These are phyloP conservation scores for Ormyrus thymus DNA, from an alignment of 2,888 invertebrate genomes.

Conservation along the genomic window DNA sequence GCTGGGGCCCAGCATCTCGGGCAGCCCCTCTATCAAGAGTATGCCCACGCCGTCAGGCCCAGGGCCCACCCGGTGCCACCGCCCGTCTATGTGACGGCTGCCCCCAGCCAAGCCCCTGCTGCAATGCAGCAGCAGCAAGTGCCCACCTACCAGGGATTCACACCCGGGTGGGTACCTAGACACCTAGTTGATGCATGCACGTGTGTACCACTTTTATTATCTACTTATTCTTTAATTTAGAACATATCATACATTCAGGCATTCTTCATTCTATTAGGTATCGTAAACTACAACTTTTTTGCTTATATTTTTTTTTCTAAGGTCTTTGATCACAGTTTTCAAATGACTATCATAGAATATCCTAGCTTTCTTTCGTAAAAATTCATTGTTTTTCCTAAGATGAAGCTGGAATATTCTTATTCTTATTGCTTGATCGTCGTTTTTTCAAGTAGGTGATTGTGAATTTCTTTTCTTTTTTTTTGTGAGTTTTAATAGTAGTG, in stretches of 20 bases:
- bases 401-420: background rate
- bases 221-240: conserved; percentile 43
- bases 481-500: background rate
- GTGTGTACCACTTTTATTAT: conserved; percentile 72
- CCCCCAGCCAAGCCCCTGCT: conserved; percentile 72
- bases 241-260: conserved; percentile 10
- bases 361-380: too few species aligned
- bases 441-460: background rate
- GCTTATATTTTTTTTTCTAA: too few species aligned
- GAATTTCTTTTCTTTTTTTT: background rate
- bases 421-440: background rate
- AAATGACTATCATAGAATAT: too few species aligned
- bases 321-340: too few species aligned
- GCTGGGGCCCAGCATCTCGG: conserved; percentile 77
- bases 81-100: conserved; percentile 83
- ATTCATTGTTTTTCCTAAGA: background rate
- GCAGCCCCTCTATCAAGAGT: conserved; percentile 80
- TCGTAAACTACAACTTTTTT: too few species aligned
- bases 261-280: background rate
- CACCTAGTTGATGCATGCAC: conserved; percentile 74
- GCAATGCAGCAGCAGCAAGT: conserved; percentile 74
- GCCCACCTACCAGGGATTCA: conserved; percentile 75
- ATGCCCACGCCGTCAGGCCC: conserved; percentile 71
- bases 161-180: conserved; percentile 75
- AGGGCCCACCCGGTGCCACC: conserved; percentile 77